Evolutionary conservation across 2,113 vertebrate species (phyloP).

Genomic region (Bambusicola thoracicus): DNA sequence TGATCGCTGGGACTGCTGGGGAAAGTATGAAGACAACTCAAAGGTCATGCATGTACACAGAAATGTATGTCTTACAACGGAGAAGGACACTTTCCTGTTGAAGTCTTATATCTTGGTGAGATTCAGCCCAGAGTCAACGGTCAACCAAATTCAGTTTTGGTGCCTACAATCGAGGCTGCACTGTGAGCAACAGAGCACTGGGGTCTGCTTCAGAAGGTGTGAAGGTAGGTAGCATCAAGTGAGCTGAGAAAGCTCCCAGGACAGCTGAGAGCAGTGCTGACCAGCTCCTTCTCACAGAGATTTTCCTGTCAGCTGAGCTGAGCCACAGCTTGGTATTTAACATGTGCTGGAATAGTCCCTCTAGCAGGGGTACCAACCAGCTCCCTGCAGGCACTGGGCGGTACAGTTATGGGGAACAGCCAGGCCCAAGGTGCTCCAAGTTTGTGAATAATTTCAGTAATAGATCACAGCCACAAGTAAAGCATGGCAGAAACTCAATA

Average conservation of each 20-base stretch:
- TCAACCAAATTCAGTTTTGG: accelerated
- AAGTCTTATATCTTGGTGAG: not conserved
- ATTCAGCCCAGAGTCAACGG: not conserved
- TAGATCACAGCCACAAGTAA: not conserved
- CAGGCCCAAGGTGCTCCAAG: not conserved
- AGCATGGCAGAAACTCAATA: not conserved
- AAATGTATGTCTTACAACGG: not conserved
- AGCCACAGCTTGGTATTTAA: not conserved
- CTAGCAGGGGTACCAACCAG: not conserved
- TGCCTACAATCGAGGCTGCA: accelerated
- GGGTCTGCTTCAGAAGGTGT: not conserved
- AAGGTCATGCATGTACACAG: not conserved
- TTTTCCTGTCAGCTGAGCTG: not conserved
- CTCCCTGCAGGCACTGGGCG: not conserved
- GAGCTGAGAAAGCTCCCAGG: not conserved
- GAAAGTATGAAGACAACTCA: not conserved
- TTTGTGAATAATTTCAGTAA: not conserved
- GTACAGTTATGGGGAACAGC: not conserved
- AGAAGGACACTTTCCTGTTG: not conserved
- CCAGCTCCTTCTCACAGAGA: not conserved
- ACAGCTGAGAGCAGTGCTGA: not conserved
- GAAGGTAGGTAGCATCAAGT: accelerated
- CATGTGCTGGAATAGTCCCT: accelerated
- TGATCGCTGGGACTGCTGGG: not conserved
- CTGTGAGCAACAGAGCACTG: accelerated